These are phyloP conservation scores for Aurelia sp. DNA, from an alignment of 30 jellyfish, hydroid and myxozoan species.

Conservation along the genomic window DNA sequence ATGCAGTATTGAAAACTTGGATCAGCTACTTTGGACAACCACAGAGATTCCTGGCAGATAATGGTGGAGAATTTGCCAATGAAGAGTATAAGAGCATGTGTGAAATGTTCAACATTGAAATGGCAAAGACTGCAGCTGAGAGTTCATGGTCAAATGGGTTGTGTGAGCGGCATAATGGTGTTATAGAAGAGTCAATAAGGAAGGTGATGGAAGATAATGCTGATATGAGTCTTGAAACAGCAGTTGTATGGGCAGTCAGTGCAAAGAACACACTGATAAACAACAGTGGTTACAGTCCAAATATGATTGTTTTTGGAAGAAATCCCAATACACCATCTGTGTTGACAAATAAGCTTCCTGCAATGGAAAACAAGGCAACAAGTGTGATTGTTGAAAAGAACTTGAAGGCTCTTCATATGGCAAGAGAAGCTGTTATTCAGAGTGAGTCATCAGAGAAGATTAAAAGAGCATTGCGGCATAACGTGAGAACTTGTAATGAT, in stretches of 20 bases:
- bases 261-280: too few species aligned
- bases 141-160: slow-evolving; percentile 56
- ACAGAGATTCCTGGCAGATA: slow-evolving; percentile 37
- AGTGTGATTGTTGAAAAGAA: too few species aligned
- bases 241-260: slow-evolving; percentile 14
- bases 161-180: slow-evolving; percentile 23
- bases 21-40: background rate
- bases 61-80: slow-evolving; percentile 66
- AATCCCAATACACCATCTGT: too few species aligned
- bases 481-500: background rate
- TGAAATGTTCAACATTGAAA: slow-evolving; percentile 32
- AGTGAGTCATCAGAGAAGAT: background rate
- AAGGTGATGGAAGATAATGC: slow-evolving; percentile 1
- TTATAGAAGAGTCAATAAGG: background rate
- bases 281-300: too few species aligned
- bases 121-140: slow-evolving; percentile 49
- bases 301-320: too few species aligned
- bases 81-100: slow-evolving; percentile 25
- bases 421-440: too few species aligned
- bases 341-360: too few species aligned
- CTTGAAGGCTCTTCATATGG: too few species aligned
- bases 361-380: too few species aligned
- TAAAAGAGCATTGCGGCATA: background rate
- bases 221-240: slow-evolving; percentile 7
- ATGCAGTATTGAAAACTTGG: background rate